These are phyloP conservation scores for Archegozetes longisetosus DNA, from an alignment of 1,140 invertebrate genomes.

Conservation along the genomic window DNA sequence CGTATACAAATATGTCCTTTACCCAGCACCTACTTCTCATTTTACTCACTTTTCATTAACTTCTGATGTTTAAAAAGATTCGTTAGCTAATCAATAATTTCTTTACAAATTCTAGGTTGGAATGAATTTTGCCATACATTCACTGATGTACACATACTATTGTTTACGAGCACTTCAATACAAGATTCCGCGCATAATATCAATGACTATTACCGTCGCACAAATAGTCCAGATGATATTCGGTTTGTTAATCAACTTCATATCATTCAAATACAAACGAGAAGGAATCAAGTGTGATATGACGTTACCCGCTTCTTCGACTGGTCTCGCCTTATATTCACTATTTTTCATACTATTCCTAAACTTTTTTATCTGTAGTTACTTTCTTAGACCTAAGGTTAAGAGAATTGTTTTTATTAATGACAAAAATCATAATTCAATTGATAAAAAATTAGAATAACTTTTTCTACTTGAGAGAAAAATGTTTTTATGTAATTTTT, in stretches of 20 bases:
- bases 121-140: slow-evolving; percentile 97
- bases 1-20: not conserved
- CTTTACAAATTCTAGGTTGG: slow-evolving; percentile 93
- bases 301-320: not conserved
- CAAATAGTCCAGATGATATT: slow-evolving; percentile 91
- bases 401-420: not conserved
- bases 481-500: too few species aligned
- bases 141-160: slow-evolving; percentile 96
- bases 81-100: too few species aligned
- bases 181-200: slow-evolving; percentile 56
- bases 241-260: slow-evolving; percentile 79
- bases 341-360: slow-evolving; percentile 13
- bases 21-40: not conserved
- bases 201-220: slow-evolving; percentile 78
- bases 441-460: too few species aligned
- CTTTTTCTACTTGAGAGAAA: too few species aligned
- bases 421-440: not conserved
- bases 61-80: too few species aligned
- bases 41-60: too few species aligned
- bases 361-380: slow-evolving; percentile 10
- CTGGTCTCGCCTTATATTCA: slow-evolving; percentile 10
- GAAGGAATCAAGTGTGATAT: slow-evolving; percentile 7
- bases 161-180: slow-evolving; percentile 74
- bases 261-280: slow-evolving; percentile 18
- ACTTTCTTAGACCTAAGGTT: not conserved